Evolutionary conservation across 2,888 invertebrate species (phyloP), one percentile per base, ranked within the genome.

Genomic region (Autographa pulchrina): DNA sequence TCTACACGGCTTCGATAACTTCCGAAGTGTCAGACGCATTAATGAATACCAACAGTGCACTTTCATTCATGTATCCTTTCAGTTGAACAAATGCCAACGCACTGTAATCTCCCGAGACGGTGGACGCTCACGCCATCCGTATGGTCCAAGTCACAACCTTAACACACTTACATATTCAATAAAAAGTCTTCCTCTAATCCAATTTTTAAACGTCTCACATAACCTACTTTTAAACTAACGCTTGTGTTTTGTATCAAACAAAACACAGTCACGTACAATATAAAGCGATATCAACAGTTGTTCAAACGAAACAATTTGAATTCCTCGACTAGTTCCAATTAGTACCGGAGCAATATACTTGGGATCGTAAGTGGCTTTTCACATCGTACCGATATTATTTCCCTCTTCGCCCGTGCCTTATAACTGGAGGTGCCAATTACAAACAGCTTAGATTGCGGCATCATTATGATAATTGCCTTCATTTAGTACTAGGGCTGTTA

Each of bases 61-160:
- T 93, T 91, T 92, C 92, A 93, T 93, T 92, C 90, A 92, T 75
- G 74, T 77, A 71, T 83, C 82, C 82, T 85, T 81, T 75, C 71
- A 73, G 73, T 80, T 89, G 86, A 91, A 90, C 89, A 88, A 88
- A 86, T 89, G 91, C 88, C 92, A 94, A 94, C 89, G 94, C 89
- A 92, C 94, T 92, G 78, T 95, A 95, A 95, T 94, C 94, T 91
- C 84, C 81, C 85, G 89, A 90, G 91, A 89, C 91, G 81, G 74
- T 77, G 78, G 69, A 67, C 56, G 87, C 89, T 88, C 94, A 94
- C 95, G 94, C 87, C 89, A 13, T 67, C 61, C 32, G 59, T 35
- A 65, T 58, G 63, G 68, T 18, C 67, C 69, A 70, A 64, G 69
- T 75, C 67, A 77, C 64, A 72, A 78, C 78, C 80, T 70, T 76